Evolutionary conservation across 2,888 invertebrate genomes (phyloP), one percentile per base, ranked within the genome.

Genomic region (Eilema griseolum): DNA sequence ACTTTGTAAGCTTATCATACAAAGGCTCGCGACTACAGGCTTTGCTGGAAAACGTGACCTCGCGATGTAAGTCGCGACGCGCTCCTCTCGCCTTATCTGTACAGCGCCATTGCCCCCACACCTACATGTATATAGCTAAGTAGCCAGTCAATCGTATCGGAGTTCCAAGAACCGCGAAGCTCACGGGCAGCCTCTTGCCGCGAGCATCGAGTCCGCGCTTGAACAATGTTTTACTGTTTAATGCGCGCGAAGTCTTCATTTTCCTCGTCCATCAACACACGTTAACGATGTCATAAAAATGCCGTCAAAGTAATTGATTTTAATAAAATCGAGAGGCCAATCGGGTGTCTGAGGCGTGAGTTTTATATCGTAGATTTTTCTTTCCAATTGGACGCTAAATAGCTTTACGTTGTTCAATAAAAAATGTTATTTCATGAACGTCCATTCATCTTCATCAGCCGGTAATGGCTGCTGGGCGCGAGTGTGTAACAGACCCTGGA

Each of bases 221-320:
- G 31, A 71, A 46, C 56, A 57, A 31, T 61, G 65, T 71, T 71
- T 71, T 41, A 66, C 64, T 65, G 31, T 68, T 65, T 61, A 65
- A 71, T 71, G 61, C 61, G 28, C 68, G 37, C 52, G 37, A 61
- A 70, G 56, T 71, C 61, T 65, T 71, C 24, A 65, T 65, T 66
- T 68, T 67, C 66, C 65, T 65, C 66, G 59, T 67, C 52, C 28
- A 68, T 65, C 68, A 41, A 61, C 61, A 66, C 65, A 68, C 41
- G 64, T 71, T 71, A 71, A 71, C 71, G 71, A 71, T 71, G 67
- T 65, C 65, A 71, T 71, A 71, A 71, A 71, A 71, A 46, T 33
- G 61, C 68, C 68, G 66, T 65, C 68, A 71, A 71, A 71, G 65
- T 71, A 71, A 71, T 71, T 71, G 71, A 71, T 71, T 71, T 61